Percentiles rank a stretch among this genome's conserved stretches.
These are phyloP conservation scores for Lasius fuliginosus DNA, from an alignment of 2,888 invertebrate species.

Conservation along the genomic window DNA sequence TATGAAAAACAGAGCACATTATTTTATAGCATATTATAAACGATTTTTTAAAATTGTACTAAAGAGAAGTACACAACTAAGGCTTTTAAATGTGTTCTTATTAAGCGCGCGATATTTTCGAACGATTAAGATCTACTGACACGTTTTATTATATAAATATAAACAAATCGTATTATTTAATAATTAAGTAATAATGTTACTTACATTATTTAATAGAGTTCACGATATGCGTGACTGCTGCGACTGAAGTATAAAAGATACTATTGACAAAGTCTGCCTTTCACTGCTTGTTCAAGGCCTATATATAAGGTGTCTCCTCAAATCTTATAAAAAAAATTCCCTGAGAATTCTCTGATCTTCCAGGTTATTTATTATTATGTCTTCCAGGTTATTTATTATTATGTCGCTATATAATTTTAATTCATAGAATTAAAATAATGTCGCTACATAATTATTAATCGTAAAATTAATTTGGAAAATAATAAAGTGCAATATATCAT, in stretches of 20 bases:
- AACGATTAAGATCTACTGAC: neutral
- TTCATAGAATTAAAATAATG: too few species aligned
- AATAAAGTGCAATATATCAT: too few species aligned
- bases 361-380: too few species aligned
- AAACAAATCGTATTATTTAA: slow-evolving; percentile 11
- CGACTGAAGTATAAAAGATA: neutral
- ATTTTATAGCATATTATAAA: neutral
- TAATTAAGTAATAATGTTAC: slow-evolving; percentile 14
- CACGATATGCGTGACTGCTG: neutral
- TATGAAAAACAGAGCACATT: neutral
- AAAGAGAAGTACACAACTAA: neutral
- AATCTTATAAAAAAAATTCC: too few species aligned
- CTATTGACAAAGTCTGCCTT: slow-evolving; percentile 2
- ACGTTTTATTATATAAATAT: neutral
- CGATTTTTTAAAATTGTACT: neutral
- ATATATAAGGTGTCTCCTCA: too few species aligned
- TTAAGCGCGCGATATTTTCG: neutral
- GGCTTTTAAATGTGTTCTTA: neutral
- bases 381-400: too few species aligned
- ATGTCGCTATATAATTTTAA: too few species aligned
- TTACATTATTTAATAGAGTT: neutral
- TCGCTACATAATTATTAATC: too few species aligned
- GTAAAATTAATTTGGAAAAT: too few species aligned
- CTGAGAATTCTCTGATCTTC: too few species aligned
- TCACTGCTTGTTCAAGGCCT: slow-evolving; percentile 5